Base-by-base conservation (phyloP, 2,888 invertebrate genomes). In the Myathropa florea region DNA sequence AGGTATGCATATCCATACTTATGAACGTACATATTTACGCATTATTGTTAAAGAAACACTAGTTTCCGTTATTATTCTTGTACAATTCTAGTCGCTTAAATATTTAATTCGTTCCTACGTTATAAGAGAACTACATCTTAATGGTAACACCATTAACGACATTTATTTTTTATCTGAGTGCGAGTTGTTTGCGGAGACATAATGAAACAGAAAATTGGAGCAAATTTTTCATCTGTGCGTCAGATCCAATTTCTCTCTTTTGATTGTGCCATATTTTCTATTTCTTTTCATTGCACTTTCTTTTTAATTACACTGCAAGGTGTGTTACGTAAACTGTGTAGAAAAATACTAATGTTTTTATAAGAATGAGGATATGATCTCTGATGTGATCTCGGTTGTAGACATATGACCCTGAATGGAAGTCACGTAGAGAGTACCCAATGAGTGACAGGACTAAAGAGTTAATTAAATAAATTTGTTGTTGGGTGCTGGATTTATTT, bases 41-140 rank as follows among this genome's bases (percentile, higher is more conserved):
- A 64, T 63, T 76, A 24, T 55, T 46, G 53, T 61, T 36, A 21
- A 36, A 81, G 21, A 57, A 75, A 64, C 81, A 81, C 76, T 71
- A 63, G 21, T 76, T 64, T 82, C 82, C 82, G 81, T 59, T 60
- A 64, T 6, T n/a, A 4, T n/a, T 39, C 3, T n/a, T n/a, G 4
- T 7, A 12, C 2, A 33, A 33, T 7, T 33, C 12, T 0, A 12
- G 10, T 12, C 12, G 3, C 10, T 33, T 12, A 12, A 12, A 33
- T 33, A 33, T 33, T 33, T 12, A 33, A 33, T 33, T 39, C 14
- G n/a, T n/a, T 39, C 14, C 6, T 39, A 39, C 39, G 14, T 0
- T 12, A n/a, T n/a, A 39, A 39, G n/a, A 18, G n/a, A 1, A 39
- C 14, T 39, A 46, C 18, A 18, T 46, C 0, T 7, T 46, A 46